Conservation (phyloP, 2,888 invertebrate species). For the Drosophila mettleri region DNA sequence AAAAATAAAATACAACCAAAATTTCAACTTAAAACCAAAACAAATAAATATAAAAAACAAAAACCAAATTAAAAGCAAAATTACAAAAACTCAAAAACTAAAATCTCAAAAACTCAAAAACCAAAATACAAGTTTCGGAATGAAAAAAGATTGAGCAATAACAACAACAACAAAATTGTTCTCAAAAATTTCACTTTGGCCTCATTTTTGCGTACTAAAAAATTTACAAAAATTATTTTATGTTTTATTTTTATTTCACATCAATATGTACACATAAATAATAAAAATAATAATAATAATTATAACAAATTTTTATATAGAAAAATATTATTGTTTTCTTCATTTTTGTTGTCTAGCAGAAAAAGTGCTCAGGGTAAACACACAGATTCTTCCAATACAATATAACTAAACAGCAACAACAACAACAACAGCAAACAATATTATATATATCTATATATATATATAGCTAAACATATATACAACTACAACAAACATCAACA, state of each 20-base stretch:
- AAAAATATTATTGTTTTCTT: conserved; percentile 10
- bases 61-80: conserved; percentile 7
- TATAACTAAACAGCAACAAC: conserved; percentile 60
- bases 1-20: conserved; percentile 9
- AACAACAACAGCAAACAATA: conserved; percentile 53
- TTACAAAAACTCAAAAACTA: conserved; percentile 49
- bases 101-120: conserved; percentile 40
- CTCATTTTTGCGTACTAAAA: conserved; percentile 45
- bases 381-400: conserved; percentile 85
- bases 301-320: background rate
- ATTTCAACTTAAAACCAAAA: background rate
- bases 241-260: conserved; percentile 25
- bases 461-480: conserved; percentile 41
- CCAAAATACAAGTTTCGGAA: conserved; percentile 71
- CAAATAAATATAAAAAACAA: conserved; percentile 14
- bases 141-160: conserved; percentile 27
- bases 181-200: conserved; percentile 62
- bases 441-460: conserved; percentile 39
- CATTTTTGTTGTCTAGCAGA: conserved; percentile 63
- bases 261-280: conserved; percentile 21
- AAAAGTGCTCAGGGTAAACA: conserved; percentile 85
- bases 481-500: conserved; percentile 39
- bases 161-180: conserved; percentile 32
- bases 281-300: conserved; percentile 14
- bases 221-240: conserved; percentile 2